phyloP scores from a whole-genome alignment of 2,113 vertebrate genomes.

The Poeciliopsis retropinna region DNA sequence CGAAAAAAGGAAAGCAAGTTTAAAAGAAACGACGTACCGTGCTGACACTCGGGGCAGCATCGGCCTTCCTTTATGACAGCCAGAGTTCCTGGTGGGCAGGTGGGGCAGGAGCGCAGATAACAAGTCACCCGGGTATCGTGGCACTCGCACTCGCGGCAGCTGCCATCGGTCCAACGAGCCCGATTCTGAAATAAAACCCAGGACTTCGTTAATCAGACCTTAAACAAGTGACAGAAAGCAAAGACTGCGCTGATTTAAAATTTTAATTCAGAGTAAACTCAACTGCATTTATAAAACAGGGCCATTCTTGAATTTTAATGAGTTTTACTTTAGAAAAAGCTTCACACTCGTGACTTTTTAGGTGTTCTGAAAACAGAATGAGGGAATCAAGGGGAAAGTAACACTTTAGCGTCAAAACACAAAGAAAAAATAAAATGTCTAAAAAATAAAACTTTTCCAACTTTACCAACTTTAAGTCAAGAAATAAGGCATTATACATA shows the following conservation, averaged over 20 bases:
- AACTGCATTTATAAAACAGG: slow-evolving; percentile 12
- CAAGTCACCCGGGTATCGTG: slow-evolving; percentile 79
- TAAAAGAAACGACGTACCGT: slow-evolving; percentile 75
- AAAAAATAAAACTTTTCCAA: not conserved
- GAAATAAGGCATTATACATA: not conserved
- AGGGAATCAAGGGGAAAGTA: not conserved
- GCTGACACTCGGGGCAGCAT: slow-evolving; percentile 87
- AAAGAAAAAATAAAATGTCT: rapidly evolving
- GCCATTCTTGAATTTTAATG: slow-evolving; percentile 13
- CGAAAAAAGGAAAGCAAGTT: not conserved
- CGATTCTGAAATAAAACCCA: slow-evolving; percentile 71
- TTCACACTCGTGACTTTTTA: not conserved
- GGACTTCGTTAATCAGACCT: not conserved
- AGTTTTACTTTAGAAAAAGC: not conserved
- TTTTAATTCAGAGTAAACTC: not conserved
- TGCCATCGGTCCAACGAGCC: slow-evolving; percentile 81
- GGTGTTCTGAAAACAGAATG: not conserved
- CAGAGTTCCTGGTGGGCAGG: slow-evolving; percentile 82
- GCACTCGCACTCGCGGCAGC: slow-evolving; percentile 87
- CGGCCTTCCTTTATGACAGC: slow-evolving; percentile 60
- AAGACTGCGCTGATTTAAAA: not conserved
- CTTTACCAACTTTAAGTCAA: not conserved
- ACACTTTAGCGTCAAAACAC: not conserved
- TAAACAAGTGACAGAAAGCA: not conserved
- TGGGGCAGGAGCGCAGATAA: slow-evolving; percentile 85